Base-by-base conservation (phyloP, 2,888 invertebrate species). In the Aspidiotus rigidus region DNA sequence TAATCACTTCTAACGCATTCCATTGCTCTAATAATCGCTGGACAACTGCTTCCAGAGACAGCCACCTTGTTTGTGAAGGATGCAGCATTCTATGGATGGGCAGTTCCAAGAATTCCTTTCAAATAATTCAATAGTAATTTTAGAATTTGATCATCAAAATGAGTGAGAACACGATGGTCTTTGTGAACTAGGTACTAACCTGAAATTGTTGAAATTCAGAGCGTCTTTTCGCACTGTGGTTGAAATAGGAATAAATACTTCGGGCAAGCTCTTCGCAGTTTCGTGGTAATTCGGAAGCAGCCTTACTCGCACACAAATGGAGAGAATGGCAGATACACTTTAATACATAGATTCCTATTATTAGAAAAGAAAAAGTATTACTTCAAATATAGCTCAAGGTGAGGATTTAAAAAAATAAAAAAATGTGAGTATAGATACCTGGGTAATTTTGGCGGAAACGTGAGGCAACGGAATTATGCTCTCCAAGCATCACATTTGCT, bases 1-100 rank as follows among this genome's bases (percentile, higher is more conserved):
- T 61, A 10, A 13, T 56, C 16, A 53, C 17, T 15, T 17, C 55
- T 7, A n/a, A 72, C 16, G 75, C 74, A 56, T 74, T 53, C 69
- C 71, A 72, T 54, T 71, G 71, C 44, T 72, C 71, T 0, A 72
- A 0, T 11, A 72, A n/a, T 53, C 71, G 63, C 7, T 53, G 42
- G 3, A 67, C 70, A 67, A 72, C 71, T 1, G 42, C 11, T 6
- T 61, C 28, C 39, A 72, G 44, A 5, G 72, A 72, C 16, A 72
- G 71, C 76, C 76, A 77, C n/a, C 75, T 71, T 8, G 75, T 76
- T 67, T 75, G 75, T 3, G 72, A 64, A 53, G 76, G 75, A 42
- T 73, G 75, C 0, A 76, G 70, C 5, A 76, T 73, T 69, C 73
- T 74, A 49, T 74, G 73, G 7, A 73, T 59, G 13, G 74, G 72